Evolutionary conservation across 2,888 invertebrate genomes (phyloP), one percentile per base, ranked within the genome.

Genomic region (Pyrrhosoma nymphula): DNA sequence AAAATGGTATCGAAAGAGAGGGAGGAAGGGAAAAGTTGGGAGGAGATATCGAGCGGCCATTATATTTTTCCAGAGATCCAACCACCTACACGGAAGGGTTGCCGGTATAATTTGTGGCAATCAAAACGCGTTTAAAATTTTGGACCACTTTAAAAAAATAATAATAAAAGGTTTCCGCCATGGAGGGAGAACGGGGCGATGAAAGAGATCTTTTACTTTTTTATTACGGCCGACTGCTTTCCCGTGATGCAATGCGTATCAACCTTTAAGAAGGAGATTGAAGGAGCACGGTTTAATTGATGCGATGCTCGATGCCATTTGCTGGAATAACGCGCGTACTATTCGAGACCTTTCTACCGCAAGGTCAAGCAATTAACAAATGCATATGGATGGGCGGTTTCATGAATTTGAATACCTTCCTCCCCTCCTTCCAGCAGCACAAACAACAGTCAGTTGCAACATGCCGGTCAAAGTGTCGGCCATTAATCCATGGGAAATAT

Each of bases 101-200:
- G 63, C 75, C 47, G 69, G 47, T 93, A 93, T 93, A 93, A 93
- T 93, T 93, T 93, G 93, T 75, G 69, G 93, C 93, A 93, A 93
- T 93, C 93, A 93, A 93, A 93, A 93, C 93, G 35, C 93, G 69
- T 93, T 93, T 93, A 93, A 93, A 93, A 69, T 26, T 63, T 93
- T 93, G 39, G 93, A n/a, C 69, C 93, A 69, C 69, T 75, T 93
- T 47, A 69, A 69, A 63, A 47, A 60, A 60, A 69, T 30, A 82
- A 75, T 75, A 75, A 75, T 75, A 75, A 75, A 82, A 82, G 35
- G 82, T 82, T 82, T 82, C 35, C 82, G 30, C 35, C 82, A 30
- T 14, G 18, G 82, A 82, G 18, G 20, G 60, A 82, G n/a, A 35
- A 14, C 14, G 82, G 30, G 82, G 18, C 35, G 30, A 82, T 35